These are phyloP conservation scores for Neuroterus valhalla DNA, from an alignment of 1,140 invertebrate genomes.

Conservation along the genomic window DNA sequence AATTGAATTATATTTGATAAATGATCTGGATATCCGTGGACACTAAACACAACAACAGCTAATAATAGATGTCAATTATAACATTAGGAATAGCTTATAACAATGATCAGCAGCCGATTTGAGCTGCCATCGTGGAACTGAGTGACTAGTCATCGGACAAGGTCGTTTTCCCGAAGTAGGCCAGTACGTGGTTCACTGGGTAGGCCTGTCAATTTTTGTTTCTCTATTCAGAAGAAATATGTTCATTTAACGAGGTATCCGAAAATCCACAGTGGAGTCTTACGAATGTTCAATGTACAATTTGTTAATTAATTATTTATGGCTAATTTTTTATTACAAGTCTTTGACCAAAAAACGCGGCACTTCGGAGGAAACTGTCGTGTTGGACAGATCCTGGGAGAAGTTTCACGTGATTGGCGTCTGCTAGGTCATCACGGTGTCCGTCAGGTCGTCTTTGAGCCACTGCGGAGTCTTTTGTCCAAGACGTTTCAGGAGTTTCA, in stretches of 20 bases:
- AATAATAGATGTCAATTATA: slow-evolving; percentile 10
- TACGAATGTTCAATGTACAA: slow-evolving; percentile 43
- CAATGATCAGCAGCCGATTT: background rate
- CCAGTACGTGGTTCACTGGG: background rate
- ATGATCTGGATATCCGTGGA: background rate
- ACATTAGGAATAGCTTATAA: background rate
- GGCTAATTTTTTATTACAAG: slow-evolving; percentile 58
- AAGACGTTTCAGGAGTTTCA: slow-evolving; percentile 91
- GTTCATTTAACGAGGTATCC: background rate
- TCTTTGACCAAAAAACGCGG: slow-evolving; percentile 57
- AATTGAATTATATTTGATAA: background rate
- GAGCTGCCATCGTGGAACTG: background rate
- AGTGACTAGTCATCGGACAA: background rate
- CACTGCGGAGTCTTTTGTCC: slow-evolving; percentile 90
- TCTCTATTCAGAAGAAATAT: slow-evolving; percentile 4
- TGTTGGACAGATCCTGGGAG: slow-evolving; percentile 44
- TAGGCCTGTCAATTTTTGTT: background rate
- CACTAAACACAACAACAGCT: slow-evolving; percentile 6
- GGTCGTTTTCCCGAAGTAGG: slow-evolving; percentile 4
- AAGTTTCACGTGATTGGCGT: slow-evolving; percentile 64
- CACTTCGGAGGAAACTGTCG: slow-evolving; percentile 49
- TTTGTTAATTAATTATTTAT: background rate
- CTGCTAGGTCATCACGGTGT: slow-evolving; percentile 77
- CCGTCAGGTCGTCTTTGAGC: slow-evolving; percentile 92
- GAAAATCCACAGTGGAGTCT: slow-evolving; percentile 26